These are phyloP conservation scores for Micromys minutus DNA, from an alignment of 2,113 vertebrate genomes.

Conservation along the genomic window DNA sequence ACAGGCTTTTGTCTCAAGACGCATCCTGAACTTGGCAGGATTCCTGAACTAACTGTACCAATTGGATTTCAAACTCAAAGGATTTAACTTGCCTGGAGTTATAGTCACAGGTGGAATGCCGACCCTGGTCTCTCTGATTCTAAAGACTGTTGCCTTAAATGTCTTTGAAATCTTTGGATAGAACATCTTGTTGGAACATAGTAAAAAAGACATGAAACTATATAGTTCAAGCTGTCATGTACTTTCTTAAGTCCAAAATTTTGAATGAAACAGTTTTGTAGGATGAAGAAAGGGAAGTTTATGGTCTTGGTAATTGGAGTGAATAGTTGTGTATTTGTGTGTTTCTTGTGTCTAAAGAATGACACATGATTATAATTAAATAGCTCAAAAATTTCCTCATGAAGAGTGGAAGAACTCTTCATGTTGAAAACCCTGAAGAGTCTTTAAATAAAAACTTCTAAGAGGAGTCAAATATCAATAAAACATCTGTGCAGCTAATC, in stretches of 20 bases:
- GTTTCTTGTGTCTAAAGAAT: not conserved
- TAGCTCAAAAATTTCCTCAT: not conserved
- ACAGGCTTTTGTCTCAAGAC: not conserved
- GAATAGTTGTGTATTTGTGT: not conserved
- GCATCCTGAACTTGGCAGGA: not conserved
- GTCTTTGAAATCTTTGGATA: not conserved
- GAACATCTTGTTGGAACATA: not conserved
- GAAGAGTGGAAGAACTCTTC: not conserved
- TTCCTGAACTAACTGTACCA: not conserved
- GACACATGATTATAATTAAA: not conserved
- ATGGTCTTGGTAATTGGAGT: not conserved
- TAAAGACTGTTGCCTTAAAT: not conserved
- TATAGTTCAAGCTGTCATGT: not conserved
- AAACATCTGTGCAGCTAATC: slow-evolving; percentile 61
- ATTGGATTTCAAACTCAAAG: not conserved
- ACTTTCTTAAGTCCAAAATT: not conserved
- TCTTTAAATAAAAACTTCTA: slow-evolving; percentile 65
- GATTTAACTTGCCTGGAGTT: not conserved
- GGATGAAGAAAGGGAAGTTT: not conserved
- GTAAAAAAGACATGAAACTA: not conserved
- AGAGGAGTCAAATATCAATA: slow-evolving; percentile 37
- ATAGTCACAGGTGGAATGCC: not conserved
- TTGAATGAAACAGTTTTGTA: not conserved
- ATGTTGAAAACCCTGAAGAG: slow-evolving; percentile 22
- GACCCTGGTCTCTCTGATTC: not conserved